Evolutionary conservation across 2,797 vertebrate species (phyloP), one percentile per base, ranked within the genome.

Genomic region (Sebastes matsubarae): DNA sequence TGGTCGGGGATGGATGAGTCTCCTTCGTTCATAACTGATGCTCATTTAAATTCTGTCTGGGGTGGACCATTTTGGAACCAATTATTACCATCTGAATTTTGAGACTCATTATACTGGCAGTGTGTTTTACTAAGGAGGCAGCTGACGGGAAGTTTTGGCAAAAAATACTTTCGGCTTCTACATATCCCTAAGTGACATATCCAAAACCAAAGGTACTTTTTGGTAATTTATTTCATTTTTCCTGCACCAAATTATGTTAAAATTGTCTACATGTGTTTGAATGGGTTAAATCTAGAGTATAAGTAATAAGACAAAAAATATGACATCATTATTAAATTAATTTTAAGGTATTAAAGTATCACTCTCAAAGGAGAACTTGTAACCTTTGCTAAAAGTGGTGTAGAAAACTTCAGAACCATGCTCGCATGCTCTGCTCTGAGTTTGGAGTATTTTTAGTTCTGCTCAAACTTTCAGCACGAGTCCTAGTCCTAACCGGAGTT

Each of bases 381-480:
- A 63, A 74, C 57, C 73, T 74, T 77, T 80, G 22, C 70, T 82
- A 68, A 80, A 85, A 82, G 58, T 4, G 8, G 18, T 42, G 58
- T 8, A 63, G 71, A 68, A 71, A 85, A 83, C 68, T 65, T 81
- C 4, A 25, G 11, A 54, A 79, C 27, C 67, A 75, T 61, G 14
- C 16, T 54, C 16, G 34, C 22, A 64, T 74, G 68, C 63, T 81
- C 27, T 63, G 27, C 61, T 55, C 58, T 22, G 65, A 65, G 68
- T 70, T 65, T 55, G 54, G 32, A 52, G 50, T 84, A 79, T 88
- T 90, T 89, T 82, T 84, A 79, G 81, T 68, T 72, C 36, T 3
- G 6, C 36, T 77, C 20, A 79, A 76, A 84, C 58, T 76, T 87
- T 83, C 30, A 68, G 67, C 18, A 74, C 3, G 1, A 72, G 34